Conservation (phyloP, 2,797 vertebrate genomes). For the Enteromius thamalakanensis region DNA sequence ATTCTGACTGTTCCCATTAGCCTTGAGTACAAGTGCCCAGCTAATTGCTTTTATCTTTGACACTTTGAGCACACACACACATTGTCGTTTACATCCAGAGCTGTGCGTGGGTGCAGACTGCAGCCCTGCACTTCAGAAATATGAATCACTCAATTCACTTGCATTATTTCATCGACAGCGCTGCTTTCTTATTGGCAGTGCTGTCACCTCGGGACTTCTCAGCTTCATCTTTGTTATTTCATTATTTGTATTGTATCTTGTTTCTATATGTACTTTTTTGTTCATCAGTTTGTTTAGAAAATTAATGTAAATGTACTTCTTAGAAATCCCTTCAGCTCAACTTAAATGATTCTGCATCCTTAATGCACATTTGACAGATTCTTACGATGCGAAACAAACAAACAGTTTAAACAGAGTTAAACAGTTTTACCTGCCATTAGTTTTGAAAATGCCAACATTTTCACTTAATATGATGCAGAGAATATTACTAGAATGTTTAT, state of each 20-base stretch:
- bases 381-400: background rate
- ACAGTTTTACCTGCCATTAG: background rate
- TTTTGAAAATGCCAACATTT: constrained; percentile 1
- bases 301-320: constrained; percentile 4
- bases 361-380: background rate
- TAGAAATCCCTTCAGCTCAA: background rate
- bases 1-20: constrained; percentile 21
- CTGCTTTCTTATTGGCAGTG: constrained; percentile 1
- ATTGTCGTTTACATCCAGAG: constrained; percentile 16
- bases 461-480: background rate
- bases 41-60: constrained; percentile 43
- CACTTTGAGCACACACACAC: constrained; percentile 19
- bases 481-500: background rate
- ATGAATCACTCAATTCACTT: constrained; percentile 34
- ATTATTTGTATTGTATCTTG: background rate
- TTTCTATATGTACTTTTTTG: constrained; percentile 7
- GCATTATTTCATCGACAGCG: background rate
- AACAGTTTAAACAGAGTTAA: background rate
- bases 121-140: constrained; percentile 33
- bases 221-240: constrained; percentile 17
- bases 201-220: background rate
- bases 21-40: constrained; percentile 20
- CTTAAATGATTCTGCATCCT: background rate
- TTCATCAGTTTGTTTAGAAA: constrained; percentile 4
- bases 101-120: constrained; percentile 30